Conservation (phyloP, 2,797 vertebrate species). For the Zalophus californianus region DNA sequence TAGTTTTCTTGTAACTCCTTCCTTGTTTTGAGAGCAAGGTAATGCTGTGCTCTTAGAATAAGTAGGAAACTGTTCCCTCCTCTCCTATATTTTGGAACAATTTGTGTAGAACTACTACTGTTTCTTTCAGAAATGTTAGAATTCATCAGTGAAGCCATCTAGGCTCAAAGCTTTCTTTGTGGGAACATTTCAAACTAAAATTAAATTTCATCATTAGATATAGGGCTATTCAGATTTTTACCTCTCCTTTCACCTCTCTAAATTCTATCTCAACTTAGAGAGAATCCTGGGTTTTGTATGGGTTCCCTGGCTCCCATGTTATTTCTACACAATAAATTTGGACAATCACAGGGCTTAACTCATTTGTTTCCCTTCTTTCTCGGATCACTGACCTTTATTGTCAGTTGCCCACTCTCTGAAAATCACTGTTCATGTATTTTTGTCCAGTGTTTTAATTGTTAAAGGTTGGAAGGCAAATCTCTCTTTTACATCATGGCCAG, state of each 20-base stretch:
- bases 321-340: neutral
- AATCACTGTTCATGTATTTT: neutral
- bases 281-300: neutral
- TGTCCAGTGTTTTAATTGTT: neutral
- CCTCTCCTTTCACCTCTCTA: neutral
- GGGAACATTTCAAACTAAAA: slow-evolving; percentile 23
- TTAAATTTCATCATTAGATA: neutral
- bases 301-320: neutral
- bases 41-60: neutral
- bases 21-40: neutral
- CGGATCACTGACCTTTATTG: neutral
- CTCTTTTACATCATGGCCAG: neutral
- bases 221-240: neutral
- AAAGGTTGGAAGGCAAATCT: neutral
- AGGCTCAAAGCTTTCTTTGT: neutral
- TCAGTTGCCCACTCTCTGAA: neutral
- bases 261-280: neutral
- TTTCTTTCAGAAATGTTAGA: slow-evolving; percentile 60
- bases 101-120: slow-evolving; percentile 35
- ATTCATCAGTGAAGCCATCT: slow-evolving; percentile 55
- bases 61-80: neutral
- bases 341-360: neutral
- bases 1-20: neutral
- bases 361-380: neutral
- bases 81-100: slow-evolving; percentile 1